Conservation (phyloP, 2,888 invertebrate genomes). For the Cyaniris semiargus region DNA sequence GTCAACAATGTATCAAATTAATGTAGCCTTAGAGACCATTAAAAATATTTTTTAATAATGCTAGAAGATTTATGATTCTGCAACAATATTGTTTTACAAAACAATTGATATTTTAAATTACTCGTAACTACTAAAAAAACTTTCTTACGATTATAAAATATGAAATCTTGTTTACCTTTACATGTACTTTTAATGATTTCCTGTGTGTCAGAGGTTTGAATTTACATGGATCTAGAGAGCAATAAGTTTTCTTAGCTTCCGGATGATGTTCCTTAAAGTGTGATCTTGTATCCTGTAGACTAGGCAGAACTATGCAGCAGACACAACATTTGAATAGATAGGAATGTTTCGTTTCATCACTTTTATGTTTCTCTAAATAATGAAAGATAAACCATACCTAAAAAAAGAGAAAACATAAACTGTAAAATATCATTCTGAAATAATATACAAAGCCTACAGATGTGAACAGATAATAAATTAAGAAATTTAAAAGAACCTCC, state of each 20-base stretch:
- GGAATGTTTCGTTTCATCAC: constrained; percentile 40
- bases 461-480: too few relatives aligned
- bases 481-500: too few relatives aligned
- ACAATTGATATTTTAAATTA: background rate
- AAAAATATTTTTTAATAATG: too few relatives aligned
- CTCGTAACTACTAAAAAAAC: background rate
- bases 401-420: constrained; percentile 37
- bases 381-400: constrained; percentile 72
- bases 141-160: background rate
- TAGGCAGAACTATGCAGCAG: constrained; percentile 60
- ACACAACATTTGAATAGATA: constrained; percentile 67
- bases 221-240: constrained; percentile 63
- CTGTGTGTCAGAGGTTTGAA: constrained; percentile 67
- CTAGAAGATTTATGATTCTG: background rate
- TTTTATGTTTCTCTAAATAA: constrained; percentile 57
- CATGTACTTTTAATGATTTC: constrained; percentile 70
- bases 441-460: too few relatives aligned
- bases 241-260: constrained; percentile 65
- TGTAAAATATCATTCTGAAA: constrained; percentile 11
- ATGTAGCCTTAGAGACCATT: too few relatives aligned
- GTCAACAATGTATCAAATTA: too few relatives aligned
- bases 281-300: constrained; percentile 58
- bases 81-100: background rate
- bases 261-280: constrained; percentile 65
- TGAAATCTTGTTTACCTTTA: constrained; percentile 55